Base-by-base conservation (phyloP, 2,888 invertebrate genomes). In the Phlogophora meticulosa region DNA sequence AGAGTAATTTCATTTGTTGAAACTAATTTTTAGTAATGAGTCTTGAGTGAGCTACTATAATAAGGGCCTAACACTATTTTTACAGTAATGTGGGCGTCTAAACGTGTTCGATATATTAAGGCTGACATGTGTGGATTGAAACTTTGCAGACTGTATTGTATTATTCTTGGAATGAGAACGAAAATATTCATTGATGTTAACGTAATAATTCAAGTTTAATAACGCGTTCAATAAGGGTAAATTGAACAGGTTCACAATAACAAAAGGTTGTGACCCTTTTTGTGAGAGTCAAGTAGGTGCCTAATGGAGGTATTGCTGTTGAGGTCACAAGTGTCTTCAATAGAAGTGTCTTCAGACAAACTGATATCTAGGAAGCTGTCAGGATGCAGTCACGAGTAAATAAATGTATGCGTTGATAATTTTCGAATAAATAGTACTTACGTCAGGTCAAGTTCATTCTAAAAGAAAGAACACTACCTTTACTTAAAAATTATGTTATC, bases 81-180 rank as follows among this genome's bases (percentile, higher is more conserved):
- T 40, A 13, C 7, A 34, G 20, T 20, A 48, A 34, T 9, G 42
- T 57, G 36, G 58, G 36, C 40, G 34, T 40, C 24, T 17, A 49
- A 32, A 69, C 61, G 46, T 60, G 62, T 49, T 57, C 17, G 20
- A 42, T 46, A 43, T 60, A 52, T 28, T 51, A 42, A 53, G 22
- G 36, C 46, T 11, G 15, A 72, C 55, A 24, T 42, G 22, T 66
- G 55, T 42, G n/a, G 13, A n/a, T 20, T 42, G 28, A 38, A 17
- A 55, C 36, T 22, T 73, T 11, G n/a, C 52, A 42, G 17, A 42
- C n/a, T 32, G 4, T 51, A 40, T 40, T 52, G 34, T 17, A n/a
- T 38, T 13, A 51, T 51, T 45, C 36, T 42, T 20, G 10, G 40
- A 57, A 38, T 52, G 38, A 42, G 10, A 53, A 49, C 20, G 20